A percentile compares a stretch with the other conserved stretches of the same genome.
phyloP scores from a whole-genome alignment of 2,113 vertebrate genomes.

The Bujurquina vittata region DNA sequence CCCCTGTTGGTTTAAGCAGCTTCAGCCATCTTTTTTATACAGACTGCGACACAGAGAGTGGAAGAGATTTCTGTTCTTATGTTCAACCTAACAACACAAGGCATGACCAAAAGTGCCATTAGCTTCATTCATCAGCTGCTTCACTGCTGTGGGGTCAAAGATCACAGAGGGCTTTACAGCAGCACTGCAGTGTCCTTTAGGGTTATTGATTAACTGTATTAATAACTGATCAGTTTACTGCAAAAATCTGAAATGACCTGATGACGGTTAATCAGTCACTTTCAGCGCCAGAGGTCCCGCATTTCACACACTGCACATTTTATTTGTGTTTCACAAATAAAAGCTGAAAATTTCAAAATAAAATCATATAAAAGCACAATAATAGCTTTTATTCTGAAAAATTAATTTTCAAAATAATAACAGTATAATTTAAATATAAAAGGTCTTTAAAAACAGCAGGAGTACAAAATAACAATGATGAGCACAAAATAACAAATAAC shows the following conservation, averaged over 20 bases:
- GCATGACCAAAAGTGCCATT: neutral
- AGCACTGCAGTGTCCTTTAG: neutral
- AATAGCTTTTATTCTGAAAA: neutral
- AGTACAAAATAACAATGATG: neutral
- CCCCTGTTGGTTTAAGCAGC: too few relatives aligned
- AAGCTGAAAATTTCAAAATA: neutral
- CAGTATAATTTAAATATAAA: neutral
- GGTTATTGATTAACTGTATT: neutral
- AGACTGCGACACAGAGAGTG: too few relatives aligned
- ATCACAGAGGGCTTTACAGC: neutral
- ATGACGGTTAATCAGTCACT: neutral
- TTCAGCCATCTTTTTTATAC: too few relatives aligned
- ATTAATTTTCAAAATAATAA: too few relatives aligned
- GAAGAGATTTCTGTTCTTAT: too few relatives aligned
- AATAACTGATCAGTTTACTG: neutral
- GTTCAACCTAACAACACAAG: too few relatives aligned
- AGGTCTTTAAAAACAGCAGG: too few relatives aligned
- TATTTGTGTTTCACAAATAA: neutral
- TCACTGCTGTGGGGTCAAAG: slow-evolving; percentile 2
- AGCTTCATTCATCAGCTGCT: neutral
- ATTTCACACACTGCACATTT: too few relatives aligned
- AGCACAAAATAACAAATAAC: too few relatives aligned
- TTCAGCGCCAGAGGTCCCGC: too few relatives aligned
- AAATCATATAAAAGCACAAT: neutral
- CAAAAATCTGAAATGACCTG: neutral